phyloP scores from a whole-genome alignment of 2,888 invertebrate genomes.

The Colletes collaris region DNA sequence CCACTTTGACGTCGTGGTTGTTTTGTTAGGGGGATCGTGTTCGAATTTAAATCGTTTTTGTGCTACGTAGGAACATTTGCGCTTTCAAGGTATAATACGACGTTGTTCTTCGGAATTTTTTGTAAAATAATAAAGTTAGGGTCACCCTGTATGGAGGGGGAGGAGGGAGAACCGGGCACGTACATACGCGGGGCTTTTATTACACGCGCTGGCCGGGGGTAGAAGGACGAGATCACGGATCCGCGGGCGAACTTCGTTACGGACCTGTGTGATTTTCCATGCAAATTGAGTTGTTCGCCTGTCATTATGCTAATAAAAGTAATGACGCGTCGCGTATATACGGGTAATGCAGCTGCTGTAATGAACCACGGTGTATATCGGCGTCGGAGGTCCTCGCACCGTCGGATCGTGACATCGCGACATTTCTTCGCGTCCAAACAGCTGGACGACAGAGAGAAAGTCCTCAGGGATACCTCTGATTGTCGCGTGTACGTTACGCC shows the following conservation, averaged over 20 bases:
- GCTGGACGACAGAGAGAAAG: slow-evolving; percentile 18
- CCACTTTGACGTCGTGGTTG: too few species aligned
- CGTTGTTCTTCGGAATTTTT: too few species aligned
- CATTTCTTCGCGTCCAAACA: slow-evolving; percentile 33
- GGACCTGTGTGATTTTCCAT: slow-evolving; percentile 76
- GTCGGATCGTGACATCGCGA: slow-evolving; percentile 57
- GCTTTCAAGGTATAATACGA: too few species aligned
- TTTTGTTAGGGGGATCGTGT: too few species aligned
- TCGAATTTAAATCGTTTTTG: too few species aligned
- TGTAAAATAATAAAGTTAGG: too few species aligned
- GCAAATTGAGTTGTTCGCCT: slow-evolving; percentile 79
- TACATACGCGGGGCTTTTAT: slow-evolving; percentile 19
- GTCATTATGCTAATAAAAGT: slow-evolving; percentile 80
- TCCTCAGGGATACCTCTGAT: slow-evolving; percentile 6
- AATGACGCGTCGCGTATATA: slow-evolving; percentile 72
- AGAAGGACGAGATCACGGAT: slow-evolving; percentile 58
- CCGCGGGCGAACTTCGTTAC: slow-evolving; percentile 72
- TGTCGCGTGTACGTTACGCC: slow-evolving; percentile 10
- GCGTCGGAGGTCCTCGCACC: slow-evolving; percentile 59
- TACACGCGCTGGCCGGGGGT: slow-evolving; percentile 30
- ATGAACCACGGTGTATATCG: slow-evolving; percentile 58
- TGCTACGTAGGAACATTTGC: too few species aligned
- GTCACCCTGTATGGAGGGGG: background rate
- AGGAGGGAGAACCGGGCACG: too few species aligned
- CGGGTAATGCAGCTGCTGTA: slow-evolving; percentile 73